These are phyloP conservation scores for Trichonephila clavipes DNA, from an alignment of 1,140 invertebrate genomes.

Conservation along the genomic window DNA sequence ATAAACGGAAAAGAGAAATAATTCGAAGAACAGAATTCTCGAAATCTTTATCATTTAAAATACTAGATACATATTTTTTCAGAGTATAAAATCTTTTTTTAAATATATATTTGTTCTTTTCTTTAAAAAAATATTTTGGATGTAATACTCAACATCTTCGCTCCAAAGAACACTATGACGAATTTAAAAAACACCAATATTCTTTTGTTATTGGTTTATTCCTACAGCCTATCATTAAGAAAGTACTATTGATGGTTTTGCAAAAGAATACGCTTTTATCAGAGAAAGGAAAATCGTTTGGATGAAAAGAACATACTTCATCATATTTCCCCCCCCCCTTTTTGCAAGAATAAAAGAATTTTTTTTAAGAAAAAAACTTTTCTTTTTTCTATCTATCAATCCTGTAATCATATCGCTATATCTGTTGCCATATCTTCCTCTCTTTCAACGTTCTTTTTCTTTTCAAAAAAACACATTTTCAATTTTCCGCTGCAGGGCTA, in stretches of 20 bases:
- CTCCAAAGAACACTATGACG: not conserved
- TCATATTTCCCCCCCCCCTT: not conserved
- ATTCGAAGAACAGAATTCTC: too few species aligned
- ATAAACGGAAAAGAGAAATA: too few species aligned
- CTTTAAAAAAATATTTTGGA: too few species aligned
- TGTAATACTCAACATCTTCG: not conserved
- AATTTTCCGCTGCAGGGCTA: constrained; percentile 13
- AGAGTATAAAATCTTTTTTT: too few species aligned
- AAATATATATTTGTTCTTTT: too few species aligned
- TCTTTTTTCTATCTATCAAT: constrained; percentile 58
- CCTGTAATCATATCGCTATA: constrained; percentile 49
- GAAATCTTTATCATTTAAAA: too few species aligned
- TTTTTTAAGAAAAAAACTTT: not conserved
- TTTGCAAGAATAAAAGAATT: not conserved
- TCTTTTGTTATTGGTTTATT: not conserved
- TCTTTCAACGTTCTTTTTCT: constrained; percentile 24
- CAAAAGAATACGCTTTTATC: constrained; percentile 9
- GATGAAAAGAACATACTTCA: constrained; percentile 33
- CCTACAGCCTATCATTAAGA: constrained; percentile 3
- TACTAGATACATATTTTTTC: too few species aligned
- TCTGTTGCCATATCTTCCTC: constrained; percentile 35
- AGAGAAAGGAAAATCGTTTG: constrained; percentile 29
- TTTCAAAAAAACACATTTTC: constrained; percentile 56
- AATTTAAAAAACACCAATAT: not conserved
- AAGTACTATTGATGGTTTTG: not conserved